Evolutionary conservation across 2,113 vertebrate species (phyloP), one percentile per base, ranked within the genome.

Genomic region (Sitta europaea): DNA sequence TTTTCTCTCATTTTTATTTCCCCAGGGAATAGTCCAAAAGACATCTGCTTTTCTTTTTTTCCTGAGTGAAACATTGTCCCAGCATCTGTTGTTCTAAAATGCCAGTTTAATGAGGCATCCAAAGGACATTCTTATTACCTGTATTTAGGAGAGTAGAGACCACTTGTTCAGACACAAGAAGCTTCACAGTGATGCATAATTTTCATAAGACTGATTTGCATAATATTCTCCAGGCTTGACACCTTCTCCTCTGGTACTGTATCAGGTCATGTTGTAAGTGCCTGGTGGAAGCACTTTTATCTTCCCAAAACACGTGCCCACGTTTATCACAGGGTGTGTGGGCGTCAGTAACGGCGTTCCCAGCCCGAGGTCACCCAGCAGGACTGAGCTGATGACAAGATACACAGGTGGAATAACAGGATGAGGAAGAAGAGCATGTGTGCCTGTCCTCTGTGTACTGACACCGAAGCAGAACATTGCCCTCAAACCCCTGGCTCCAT

Each of bases 251-350:
- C 33, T 66, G n/a, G 33, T 71, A 16, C 43, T 1, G 0, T 73
- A 25, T 91, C 53, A 43, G 63, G 80, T 80, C 38, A 11, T 29
- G 35, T 13, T 82, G 18, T 35, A 33, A 73, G 33, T 79, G 67
- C 55, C 67, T 71, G 54, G 18, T 66, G 55, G 75, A 55, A 63
- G 28, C 20, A 3, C 24, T 86, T 90, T 86, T 88, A 75, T 84
- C 76, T 53, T 91, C 54, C 40, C 6, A 0, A 20, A 43, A 19
- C 0, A 2, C 2, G 16, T 3, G 1, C 47, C 29, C 35, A 10
- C 5, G 1, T 80, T 73, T 28, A 27, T 55, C 83, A 25, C 38
- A 7, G 2, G 1, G 23, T 18, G 31, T 0, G 0, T 3, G 59
- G 72, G 58, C 0, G 0, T 74, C 79, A n/a, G 43, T 28, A 70